Percentiles rank a stretch among this genome's conserved stretches.
Conservation (phyloP, 2,888 invertebrate genomes). For the Aleiodes alternator region DNA sequence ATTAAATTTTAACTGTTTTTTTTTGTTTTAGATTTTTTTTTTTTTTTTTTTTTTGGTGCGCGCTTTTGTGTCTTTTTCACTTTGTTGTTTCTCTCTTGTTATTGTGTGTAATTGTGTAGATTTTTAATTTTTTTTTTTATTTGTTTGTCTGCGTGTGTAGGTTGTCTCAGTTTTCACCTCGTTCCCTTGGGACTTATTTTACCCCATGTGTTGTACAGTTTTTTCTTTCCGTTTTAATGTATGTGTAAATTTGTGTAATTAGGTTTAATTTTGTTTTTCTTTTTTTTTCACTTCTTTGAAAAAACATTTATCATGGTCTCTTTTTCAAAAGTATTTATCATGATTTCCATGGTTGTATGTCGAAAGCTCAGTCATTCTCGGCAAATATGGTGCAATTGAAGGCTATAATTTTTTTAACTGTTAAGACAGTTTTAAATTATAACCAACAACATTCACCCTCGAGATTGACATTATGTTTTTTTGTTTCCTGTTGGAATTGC, state of each 20-base stretch:
- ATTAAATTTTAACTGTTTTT: constrained; percentile 38
- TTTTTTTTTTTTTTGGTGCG: constrained; percentile 44
- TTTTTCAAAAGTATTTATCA: constrained; percentile 58
- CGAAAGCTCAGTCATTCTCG: constrained; percentile 62
- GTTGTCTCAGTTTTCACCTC: constrained; percentile 43
- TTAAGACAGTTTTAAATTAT: background rate
- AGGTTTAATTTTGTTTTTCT: constrained; percentile 23
- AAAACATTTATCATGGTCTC: constrained; percentile 42
- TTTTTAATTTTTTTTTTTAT: background rate
- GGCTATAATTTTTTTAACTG: constrained; percentile 8
- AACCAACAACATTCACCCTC: constrained; percentile 23
- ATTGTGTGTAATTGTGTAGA: constrained; percentile 24
- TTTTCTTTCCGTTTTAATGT: background rate
- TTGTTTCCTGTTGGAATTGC: constrained; percentile 51
- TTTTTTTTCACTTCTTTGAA: constrained; percentile 30
- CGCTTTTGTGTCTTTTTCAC: constrained; percentile 49
- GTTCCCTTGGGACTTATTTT: constrained; percentile 19
- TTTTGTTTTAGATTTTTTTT: constrained; percentile 38
- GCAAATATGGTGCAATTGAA: constrained; percentile 38
- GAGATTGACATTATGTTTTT: constrained; percentile 31
- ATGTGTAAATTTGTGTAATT: constrained; percentile 47
- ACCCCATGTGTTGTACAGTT: constrained; percentile 33
- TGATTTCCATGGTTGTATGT: constrained; percentile 61
- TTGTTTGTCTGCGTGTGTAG: constrained; percentile 36
- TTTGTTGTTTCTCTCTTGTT: constrained; percentile 46